Conservation (phyloP, 2,888 invertebrate genomes). For the Lepidochitona cinerea region DNA sequence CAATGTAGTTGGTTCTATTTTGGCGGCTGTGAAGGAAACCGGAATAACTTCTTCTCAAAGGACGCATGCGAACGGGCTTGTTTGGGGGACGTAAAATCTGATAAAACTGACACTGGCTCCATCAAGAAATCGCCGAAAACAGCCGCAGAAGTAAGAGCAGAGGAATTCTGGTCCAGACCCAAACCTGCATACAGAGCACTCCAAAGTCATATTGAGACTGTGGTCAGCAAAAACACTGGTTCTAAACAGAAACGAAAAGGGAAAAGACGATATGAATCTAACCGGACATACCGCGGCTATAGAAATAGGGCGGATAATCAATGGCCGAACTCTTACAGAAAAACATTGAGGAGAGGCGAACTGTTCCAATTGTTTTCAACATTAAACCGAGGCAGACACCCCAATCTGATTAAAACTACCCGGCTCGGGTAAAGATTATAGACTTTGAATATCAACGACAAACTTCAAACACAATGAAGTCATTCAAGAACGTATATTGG, state of each 20-base stretch:
- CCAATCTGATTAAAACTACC: too few relatives aligned
- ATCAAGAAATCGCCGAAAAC: not conserved
- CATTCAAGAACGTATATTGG: too few relatives aligned
- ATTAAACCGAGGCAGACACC: too few relatives aligned
- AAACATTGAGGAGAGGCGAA: not conserved
- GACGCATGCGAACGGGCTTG: conserved; percentile 49
- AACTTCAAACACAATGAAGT: too few relatives aligned
- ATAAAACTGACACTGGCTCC: not conserved
- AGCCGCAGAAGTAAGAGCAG: not conserved
- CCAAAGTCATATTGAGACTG: not conserved
- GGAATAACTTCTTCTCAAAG: conserved; percentile 55
- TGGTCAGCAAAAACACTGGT: not conserved
- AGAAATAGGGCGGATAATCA: not conserved
- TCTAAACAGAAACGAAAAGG: not conserved
- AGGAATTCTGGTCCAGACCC: not conserved
- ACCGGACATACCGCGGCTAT: not conserved
- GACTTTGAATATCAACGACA: too few relatives aligned
- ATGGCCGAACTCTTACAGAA: not conserved
- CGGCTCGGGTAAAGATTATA: too few relatives aligned
- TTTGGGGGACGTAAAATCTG: conserved; percentile 19
- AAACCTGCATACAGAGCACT: not conserved
- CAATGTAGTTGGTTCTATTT: conserved; percentile 56
- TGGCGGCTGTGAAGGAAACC: conserved; percentile 58
- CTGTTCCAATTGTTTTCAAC: not conserved
- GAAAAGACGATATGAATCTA: not conserved